Evolutionary conservation across 2,888 invertebrate genomes (phyloP).

Genomic region (Lordiphosa andalusiaca): DNA sequence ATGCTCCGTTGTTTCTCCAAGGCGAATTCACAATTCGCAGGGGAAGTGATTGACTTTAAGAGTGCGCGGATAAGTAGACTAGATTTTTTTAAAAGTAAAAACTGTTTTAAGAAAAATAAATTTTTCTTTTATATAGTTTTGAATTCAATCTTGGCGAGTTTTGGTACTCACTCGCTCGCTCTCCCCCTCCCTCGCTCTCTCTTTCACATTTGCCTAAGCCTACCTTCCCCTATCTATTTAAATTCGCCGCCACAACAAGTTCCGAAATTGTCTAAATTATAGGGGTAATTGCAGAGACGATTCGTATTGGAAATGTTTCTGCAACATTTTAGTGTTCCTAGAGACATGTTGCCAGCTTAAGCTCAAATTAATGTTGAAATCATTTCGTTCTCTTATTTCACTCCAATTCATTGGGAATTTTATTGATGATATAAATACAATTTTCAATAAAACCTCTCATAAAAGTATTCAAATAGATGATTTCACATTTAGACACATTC

Average conservation of each 20-base stretch:
- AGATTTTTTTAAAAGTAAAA: too few species aligned
- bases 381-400: conserved; percentile 10
- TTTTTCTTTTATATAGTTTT: too few species aligned
- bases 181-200: not conserved
- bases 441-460: too few species aligned
- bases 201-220: not conserved
- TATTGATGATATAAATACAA: too few species aligned
- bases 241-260: conserved; percentile 9
- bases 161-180: not conserved
- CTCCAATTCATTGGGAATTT: too few species aligned
- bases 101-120: too few species aligned
- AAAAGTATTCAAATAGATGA: too few species aligned
- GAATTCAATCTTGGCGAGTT: too few species aligned
- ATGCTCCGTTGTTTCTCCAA: conserved; percentile 9
- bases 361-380: conserved; percentile 27
- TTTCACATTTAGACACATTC: too few species aligned
- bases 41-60: too few species aligned
- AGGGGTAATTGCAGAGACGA: conserved; percentile 27
- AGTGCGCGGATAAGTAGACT: too few species aligned
- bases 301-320: conserved; percentile 16
- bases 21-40: conserved; percentile 7
- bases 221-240: conserved; percentile 9
- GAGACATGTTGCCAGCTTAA: conserved; percentile 21
- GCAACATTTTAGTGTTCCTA: conserved; percentile 21
- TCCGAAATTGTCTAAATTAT: conserved; percentile 30